A percentile compares a stretch with the other conserved stretches of the same genome.
These are phyloP conservation scores for Colaptes auratus DNA, from an alignment of 2,113 vertebrate genomes.

Conservation along the genomic window DNA sequence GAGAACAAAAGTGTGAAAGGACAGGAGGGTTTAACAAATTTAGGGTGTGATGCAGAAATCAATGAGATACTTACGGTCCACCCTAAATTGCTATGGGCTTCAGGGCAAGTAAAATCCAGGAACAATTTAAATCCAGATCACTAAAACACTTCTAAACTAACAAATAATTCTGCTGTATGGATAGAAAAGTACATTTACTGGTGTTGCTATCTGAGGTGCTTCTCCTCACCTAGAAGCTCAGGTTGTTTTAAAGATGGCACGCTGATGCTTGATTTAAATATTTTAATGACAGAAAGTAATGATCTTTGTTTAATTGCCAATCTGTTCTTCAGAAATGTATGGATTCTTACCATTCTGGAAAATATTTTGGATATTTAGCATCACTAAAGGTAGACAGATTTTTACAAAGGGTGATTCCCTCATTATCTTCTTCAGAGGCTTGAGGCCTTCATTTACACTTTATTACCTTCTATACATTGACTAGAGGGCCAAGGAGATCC, in stretches of 20 bases:
- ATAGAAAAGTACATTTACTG: neutral
- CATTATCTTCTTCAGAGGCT: neutral
- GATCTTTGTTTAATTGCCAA: neutral
- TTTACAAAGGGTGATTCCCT: neutral
- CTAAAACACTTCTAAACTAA: neutral
- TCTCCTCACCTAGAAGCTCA: neutral
- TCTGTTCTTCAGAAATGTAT: neutral
- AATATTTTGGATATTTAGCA: neutral
- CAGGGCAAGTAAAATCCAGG: neutral
- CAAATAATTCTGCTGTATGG: neutral
- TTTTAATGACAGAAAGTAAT: neutral
- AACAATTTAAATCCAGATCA: neutral
- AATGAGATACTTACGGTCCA: neutral
- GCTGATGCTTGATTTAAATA: neutral
- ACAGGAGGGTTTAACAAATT: slow-evolving; percentile 20
- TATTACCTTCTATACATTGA: neutral
- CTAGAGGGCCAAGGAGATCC: neutral
- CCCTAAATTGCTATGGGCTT: neutral
- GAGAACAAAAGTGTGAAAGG: slow-evolving; percentile 49
- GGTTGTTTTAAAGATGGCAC: neutral
- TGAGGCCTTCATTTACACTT: neutral
- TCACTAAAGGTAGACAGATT: neutral
- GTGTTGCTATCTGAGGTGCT: neutral
- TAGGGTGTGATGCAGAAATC: slow-evolving; percentile 12
- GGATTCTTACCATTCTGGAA: neutral